Evolutionary conservation across 2,888 invertebrate genomes (phyloP), one percentile per base, ranked within the genome.

Genomic region (Epirrita christyi): DNA sequence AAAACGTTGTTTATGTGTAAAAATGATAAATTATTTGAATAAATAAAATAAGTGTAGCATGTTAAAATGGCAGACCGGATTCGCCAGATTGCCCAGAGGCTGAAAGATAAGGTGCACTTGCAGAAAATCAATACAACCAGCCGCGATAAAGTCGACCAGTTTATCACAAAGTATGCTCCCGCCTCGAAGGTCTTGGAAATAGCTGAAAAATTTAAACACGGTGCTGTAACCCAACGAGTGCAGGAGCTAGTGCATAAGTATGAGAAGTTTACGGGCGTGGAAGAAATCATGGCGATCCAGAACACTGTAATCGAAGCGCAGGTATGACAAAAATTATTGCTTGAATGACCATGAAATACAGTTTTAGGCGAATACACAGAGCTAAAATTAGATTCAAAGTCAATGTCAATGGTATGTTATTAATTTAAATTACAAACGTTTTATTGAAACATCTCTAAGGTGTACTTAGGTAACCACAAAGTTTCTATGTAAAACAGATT

Each of bases 201-300:
- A 2, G 89, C 91, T 1, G 88, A 90, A 48, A 88, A 76, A 58
- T 81, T 92, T 6, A 89, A 83, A 70, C 78, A 83, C 13, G 84
- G 85, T 32, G 73, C 79, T 6, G 64, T 92, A 1, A 68, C 82
- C 0, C 75, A 72, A 13, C 85, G 76, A 68, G 83, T 93, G 6
- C 85, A 82, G 42, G 92, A 93, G 46, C 64, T 94, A 48, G 93
- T 94, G 43, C 78, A 80, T 28, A 93, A 92, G 83, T 96, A 96
- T 83, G 96, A 96, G 74, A 94, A 95, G 72, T 92, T 96, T 50
- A 95, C 96, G 6, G 97, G 97, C 1, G 92, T 97, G 47, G 95
- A 95, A 64, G 96, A 96, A 82, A 96, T 97, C 4, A 94, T 94
- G 88, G 89, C 93, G 29, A 94, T 96, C 32, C 97, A 97, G 74